Conservation (phyloP, 2,113 vertebrate species). For the Oryzias javanicus region DNA sequence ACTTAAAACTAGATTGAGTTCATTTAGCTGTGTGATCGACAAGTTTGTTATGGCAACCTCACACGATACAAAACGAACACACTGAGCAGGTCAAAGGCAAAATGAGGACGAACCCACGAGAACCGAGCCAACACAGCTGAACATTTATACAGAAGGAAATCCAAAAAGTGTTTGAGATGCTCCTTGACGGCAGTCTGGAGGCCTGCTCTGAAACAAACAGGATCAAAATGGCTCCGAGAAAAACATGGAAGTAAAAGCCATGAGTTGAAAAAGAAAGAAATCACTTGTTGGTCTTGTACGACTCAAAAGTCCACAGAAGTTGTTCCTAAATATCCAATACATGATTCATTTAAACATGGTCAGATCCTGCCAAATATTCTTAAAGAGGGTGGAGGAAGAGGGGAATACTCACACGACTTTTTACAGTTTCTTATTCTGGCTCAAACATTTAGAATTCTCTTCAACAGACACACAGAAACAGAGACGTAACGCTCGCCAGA, state of each 20-base stretch:
- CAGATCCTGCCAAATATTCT: conserved; percentile 64
- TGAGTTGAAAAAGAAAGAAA: conserved; percentile 66
- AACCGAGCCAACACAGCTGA: conserved; percentile 10
- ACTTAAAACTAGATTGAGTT: background rate
- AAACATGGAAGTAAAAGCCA: conserved; percentile 61
- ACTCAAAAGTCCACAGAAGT: conserved; percentile 55
- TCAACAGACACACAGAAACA: conserved; percentile 84
- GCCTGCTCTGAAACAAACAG: conserved; percentile 48
- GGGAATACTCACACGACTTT: conserved; percentile 72
- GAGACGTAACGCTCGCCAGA: conserved; percentile 78
- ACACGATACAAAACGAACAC: conserved; percentile 76
- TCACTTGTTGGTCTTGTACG: conserved; percentile 56
- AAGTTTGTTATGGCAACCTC: conserved; percentile 33
- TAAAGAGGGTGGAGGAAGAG: conserved; percentile 62
- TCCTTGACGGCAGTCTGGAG: conserved; percentile 28
- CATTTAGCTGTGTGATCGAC: conserved; percentile 25
- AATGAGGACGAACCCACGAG: conserved; percentile 51
- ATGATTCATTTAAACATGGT: conserved; percentile 50
- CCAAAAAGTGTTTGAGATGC: conserved; percentile 38
- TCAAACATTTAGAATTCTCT: conserved; percentile 77
- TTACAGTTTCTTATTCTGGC: conserved; percentile 74
- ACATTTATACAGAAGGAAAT: conserved; percentile 14
- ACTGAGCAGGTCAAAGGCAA: conserved; percentile 59
- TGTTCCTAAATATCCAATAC: conserved; percentile 59
- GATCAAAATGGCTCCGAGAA: conserved; percentile 62